phyloP scores from a whole-genome alignment of 1,140 invertebrate species.

The Pogonognathellus flavescens region DNA sequence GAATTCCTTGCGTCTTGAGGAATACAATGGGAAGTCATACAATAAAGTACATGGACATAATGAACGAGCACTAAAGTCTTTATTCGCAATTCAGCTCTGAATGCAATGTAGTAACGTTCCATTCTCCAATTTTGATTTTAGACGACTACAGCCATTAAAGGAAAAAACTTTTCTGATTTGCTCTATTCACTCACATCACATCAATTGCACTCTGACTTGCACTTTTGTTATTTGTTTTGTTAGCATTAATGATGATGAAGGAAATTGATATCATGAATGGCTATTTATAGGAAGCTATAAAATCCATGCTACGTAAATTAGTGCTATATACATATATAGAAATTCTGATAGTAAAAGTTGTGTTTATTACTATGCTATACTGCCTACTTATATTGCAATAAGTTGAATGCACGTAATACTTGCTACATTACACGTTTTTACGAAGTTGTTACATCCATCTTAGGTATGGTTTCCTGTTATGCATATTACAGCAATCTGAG shows the following conservation, averaged over 20 bases:
- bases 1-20: not conserved
- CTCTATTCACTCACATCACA: conserved; percentile 19
- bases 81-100: conserved; percentile 9
- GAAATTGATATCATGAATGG: conserved; percentile 45
- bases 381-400: not conserved
- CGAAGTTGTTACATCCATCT: not conserved
- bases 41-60: not conserved
- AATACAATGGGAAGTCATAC: not conserved
- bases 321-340: not conserved
- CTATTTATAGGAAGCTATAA: conserved; percentile 6
- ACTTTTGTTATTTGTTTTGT: conserved; percentile 42
- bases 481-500: not conserved
- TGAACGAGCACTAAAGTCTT: conserved; percentile 18
- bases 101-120: not conserved
- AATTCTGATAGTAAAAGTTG: not conserved
- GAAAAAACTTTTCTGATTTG: conserved; percentile 28
- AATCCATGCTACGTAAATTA: not conserved
- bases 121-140: conserved; percentile 40
- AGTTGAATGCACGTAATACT: not conserved
- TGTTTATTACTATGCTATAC: not conserved
- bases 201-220: not conserved
- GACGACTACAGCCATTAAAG: conserved; percentile 34
- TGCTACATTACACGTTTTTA: not conserved
- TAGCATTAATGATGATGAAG: conserved; percentile 47
- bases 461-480: not conserved